Base-by-base conservation (phyloP, 2,113 vertebrate genomes). In the Pristiophorus japonicus region DNA sequence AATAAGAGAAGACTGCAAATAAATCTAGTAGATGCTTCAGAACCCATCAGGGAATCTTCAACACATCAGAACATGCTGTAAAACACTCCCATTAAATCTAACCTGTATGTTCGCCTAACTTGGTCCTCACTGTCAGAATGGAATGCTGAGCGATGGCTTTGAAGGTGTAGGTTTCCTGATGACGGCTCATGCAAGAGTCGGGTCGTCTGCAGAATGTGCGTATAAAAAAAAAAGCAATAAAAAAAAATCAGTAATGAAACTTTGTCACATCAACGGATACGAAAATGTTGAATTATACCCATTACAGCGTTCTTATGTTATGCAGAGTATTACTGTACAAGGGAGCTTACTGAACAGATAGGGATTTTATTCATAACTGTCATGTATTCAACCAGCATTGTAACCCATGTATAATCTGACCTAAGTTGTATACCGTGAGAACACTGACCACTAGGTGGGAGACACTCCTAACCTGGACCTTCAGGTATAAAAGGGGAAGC, bases 81-180 rank as follows among this genome's bases (percentile, higher is more conserved):
- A 90, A 92, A 62, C 14, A 0, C 34, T 63, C 12, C n/a, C 59
- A 92, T 0, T 63, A 30, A 63, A n/a, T 30, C 96, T 96, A 18
- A 99, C 99, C 99, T 99, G 97, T 99, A 98, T 0, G 98, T 97
- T 96, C 99, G 98, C 90, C 98, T 98, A 97, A 97, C 98, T 97
- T 98, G 98, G 95, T 99, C 99, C 95, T 99, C 99, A 0, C 97
- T 97, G 47, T 98, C 98, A 70, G 99, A 98, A 95, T 99, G 98
- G 97, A 98, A 99, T 22, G 98, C 98, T 65, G 98, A 96, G 1
- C 97, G 96, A 10, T 98, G 98, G 0, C 97, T 38, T 1, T 97
- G 98, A 95, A 99, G 97, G 92, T 98, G 98, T 62, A 99, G 97
- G 11, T 98, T 98, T 95, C 97, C 97, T 65, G 98, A 98, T 78